Evolutionary conservation across 1,140 invertebrate species (phyloP).

Genomic region (Chymomyza costata): DNA sequence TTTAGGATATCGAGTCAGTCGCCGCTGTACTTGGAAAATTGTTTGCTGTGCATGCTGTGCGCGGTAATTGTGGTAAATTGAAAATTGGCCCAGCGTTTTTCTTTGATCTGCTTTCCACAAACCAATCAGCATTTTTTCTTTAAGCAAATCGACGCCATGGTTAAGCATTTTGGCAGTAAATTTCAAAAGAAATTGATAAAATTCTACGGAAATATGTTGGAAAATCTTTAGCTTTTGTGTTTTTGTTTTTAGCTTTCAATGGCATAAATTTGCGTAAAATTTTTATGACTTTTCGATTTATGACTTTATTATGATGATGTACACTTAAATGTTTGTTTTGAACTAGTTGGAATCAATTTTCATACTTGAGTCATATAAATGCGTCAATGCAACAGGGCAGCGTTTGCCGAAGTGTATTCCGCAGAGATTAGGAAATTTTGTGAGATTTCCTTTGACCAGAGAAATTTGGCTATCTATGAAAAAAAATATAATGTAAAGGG

Average conservation of each 20-base stretch:
- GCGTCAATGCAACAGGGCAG: too few species aligned
- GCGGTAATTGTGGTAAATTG: constrained; percentile 69
- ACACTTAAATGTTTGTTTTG: too few species aligned
- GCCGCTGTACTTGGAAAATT: constrained; percentile 32
- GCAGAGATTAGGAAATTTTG: too few species aligned
- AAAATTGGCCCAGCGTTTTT: constrained; percentile 45
- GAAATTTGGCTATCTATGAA: too few species aligned
- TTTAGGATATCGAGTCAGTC: too few species aligned
- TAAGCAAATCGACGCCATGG: constrained; percentile 72
- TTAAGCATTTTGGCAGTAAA: constrained; percentile 73
- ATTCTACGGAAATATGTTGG: constrained; percentile 30
- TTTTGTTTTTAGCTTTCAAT: constrained; percentile 30
- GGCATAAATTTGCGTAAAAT: constrained; percentile 54
- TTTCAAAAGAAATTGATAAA: constrained; percentile 73
- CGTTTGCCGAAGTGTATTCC: too few species aligned
- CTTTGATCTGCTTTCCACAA: constrained; percentile 66
- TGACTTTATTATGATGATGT: constrained; percentile 38
- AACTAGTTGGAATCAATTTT: too few species aligned
- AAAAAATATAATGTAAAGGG: too few species aligned
- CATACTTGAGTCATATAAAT: too few species aligned
- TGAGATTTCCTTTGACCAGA: too few species aligned
- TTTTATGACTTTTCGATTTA: constrained; percentile 54
- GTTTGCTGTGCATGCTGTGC: constrained; percentile 19
- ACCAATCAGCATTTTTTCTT: constrained; percentile 49
- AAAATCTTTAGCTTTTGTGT: constrained; percentile 12